Conservation (phyloP, 2,888 invertebrate genomes). For the Philaethria dido region DNA sequence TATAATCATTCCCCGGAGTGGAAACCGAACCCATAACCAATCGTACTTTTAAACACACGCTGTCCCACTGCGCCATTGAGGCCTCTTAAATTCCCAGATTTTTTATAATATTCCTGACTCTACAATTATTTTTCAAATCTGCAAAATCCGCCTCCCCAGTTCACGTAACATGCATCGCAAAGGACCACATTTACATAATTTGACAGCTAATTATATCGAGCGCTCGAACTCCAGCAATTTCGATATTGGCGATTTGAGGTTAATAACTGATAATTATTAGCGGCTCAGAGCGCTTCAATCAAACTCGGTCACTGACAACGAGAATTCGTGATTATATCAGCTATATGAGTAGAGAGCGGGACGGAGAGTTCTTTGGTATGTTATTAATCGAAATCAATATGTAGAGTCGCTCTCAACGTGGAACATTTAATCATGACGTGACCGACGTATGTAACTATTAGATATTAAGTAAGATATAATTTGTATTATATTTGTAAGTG, state of each 20-base stretch:
- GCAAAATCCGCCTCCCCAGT: neutral
- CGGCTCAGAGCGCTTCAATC: constrained; percentile 23
- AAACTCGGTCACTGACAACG: neutral
- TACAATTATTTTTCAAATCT: neutral
- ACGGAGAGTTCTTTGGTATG: neutral
- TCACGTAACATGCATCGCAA: constrained; percentile 1
- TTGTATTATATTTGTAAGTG: too few species aligned
- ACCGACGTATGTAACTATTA: too few species aligned
- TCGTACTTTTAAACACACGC: too few species aligned
- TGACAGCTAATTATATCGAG: constrained; percentile 28
- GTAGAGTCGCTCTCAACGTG: neutral
- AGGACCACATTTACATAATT: constrained; percentile 28
- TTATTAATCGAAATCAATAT: neutral
- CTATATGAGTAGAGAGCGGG: neutral
- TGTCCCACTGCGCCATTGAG: too few species aligned
- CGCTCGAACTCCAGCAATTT: constrained; percentile 25
- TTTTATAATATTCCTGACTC: neutral
- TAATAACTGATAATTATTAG: constrained; percentile 35
- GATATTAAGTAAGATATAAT: too few species aligned
- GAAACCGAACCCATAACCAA: too few species aligned
- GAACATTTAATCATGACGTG: neutral
- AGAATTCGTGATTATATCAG: neutral
- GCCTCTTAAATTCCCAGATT: too few species aligned
- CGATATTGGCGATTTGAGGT: constrained; percentile 32
- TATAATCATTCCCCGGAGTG: too few species aligned